These are phyloP conservation scores for Muschampia plurimacula DNA, from an alignment of 2,888 invertebrate species.

Conservation along the genomic window DNA sequence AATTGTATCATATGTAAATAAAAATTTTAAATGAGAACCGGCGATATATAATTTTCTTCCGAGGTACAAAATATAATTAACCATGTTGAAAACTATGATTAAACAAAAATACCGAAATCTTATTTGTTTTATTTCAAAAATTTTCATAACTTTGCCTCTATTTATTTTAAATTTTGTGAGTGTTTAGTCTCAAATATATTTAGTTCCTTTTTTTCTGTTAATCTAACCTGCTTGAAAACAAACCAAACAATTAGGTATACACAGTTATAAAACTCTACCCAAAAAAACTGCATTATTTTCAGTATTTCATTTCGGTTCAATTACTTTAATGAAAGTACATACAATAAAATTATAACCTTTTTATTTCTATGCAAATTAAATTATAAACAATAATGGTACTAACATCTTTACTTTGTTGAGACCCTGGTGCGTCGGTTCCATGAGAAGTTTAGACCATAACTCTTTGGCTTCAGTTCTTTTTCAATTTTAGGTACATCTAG, in stretches of 20 bases:
- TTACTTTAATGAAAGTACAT: neutral
- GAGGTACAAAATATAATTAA: conserved; percentile 85
- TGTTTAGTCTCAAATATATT: too few species aligned
- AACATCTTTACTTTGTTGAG: conserved; percentile 93
- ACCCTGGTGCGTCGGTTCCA: conserved; percentile 98
- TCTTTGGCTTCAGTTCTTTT: conserved; percentile 92
- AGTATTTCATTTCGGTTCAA: neutral
- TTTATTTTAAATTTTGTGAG: too few species aligned
- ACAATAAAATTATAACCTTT: conserved; percentile 22
- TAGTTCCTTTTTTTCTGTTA: too few species aligned
- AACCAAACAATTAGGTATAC: too few species aligned
- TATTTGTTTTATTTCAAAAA: conserved; percentile 52
- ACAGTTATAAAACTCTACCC: too few species aligned
- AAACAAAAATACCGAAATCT: conserved; percentile 74
- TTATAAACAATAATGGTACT: conserved; percentile 25
- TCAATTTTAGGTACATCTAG: conserved; percentile 91
- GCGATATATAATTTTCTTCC: conserved; percentile 85
- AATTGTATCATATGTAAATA: conserved; percentile 84
- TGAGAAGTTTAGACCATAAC: conserved; percentile 97
- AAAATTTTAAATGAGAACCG: conserved; percentile 77
- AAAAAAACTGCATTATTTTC: neutral
- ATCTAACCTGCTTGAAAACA: too few species aligned
- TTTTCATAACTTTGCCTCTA: neutral
- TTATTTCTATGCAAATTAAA: conserved; percentile 27
- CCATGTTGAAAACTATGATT: conserved; percentile 85